Evolutionary conservation across 1,140 invertebrate genomes (phyloP).

Genomic region (Temnothorax curvispinosus): DNA sequence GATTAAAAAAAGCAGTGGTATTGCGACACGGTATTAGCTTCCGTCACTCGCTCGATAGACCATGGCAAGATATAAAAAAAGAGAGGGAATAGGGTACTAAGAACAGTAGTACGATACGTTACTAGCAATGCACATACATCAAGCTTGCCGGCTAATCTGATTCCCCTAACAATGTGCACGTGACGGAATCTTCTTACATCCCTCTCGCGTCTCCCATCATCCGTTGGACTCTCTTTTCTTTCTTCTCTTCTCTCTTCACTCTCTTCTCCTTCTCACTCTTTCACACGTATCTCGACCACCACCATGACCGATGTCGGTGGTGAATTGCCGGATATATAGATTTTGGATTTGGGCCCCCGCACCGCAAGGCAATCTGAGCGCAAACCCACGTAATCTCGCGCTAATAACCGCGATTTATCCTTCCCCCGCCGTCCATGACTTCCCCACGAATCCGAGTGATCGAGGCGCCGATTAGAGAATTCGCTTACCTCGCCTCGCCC

Average conservation of each 20-base stretch:
- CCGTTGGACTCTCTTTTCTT: slow-evolving; percentile 38
- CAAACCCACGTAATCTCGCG: slow-evolving; percentile 83
- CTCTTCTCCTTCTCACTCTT: slow-evolving; percentile 60
- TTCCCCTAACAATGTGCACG: slow-evolving; percentile 86
- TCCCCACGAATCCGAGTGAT: slow-evolving; percentile 55
- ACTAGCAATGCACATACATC: slow-evolving; percentile 83
- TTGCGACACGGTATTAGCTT: slow-evolving; percentile 74
- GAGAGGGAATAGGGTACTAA: slow-evolving; percentile 17
- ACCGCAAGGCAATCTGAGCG: slow-evolving; percentile 78
- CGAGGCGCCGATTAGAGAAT: slow-evolving; percentile 69
- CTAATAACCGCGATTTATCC: slow-evolving; percentile 86
- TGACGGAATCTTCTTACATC: slow-evolving; percentile 86
- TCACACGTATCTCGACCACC: slow-evolving; percentile 9
- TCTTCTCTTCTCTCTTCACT: slow-evolving; percentile 26
- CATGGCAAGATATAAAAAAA: slow-evolving; percentile 45
- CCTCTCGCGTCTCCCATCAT: slow-evolving; percentile 66
- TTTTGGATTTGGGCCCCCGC: slow-evolving; percentile 82
- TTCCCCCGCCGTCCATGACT: slow-evolving; percentile 60
- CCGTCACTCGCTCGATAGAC: slow-evolving; percentile 61
- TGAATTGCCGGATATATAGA: slow-evolving; percentile 77
- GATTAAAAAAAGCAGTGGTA: slow-evolving; percentile 75
- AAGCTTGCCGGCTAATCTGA: slow-evolving; percentile 85
- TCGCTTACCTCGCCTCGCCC: neutral
- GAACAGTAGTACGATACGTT: slow-evolving; percentile 70
- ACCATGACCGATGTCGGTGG: slow-evolving; percentile 37